Evolutionary conservation across 2,113 vertebrate genomes (phyloP).

Genomic region (Callionymus lyra): DNA sequence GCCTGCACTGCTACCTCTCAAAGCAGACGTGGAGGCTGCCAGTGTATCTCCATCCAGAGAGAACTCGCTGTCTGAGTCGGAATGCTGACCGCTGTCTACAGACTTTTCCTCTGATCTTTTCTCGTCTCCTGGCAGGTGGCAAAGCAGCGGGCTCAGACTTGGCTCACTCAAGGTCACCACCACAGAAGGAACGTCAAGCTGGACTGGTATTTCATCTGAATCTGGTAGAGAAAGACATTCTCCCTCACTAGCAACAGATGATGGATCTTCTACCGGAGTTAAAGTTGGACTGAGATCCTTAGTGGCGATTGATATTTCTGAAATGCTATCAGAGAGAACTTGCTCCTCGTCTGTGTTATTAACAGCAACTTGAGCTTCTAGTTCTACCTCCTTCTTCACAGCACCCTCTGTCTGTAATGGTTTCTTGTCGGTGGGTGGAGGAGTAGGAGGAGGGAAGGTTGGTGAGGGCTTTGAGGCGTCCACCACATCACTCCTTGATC

Average conservation of each 20-base stretch:
- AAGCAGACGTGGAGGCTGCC: conserved; percentile 27
- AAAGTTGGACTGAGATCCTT: too few relatives aligned
- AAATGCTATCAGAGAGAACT: conserved; percentile 22
- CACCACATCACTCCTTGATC: conserved; percentile 3
- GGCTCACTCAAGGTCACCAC: conserved; percentile 19
- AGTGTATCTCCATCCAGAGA: conserved; percentile 47
- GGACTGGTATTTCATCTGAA: conserved; percentile 13
- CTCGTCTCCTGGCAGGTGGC: conserved; percentile 12
- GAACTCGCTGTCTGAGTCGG: conserved; percentile 42
- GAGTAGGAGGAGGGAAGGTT: conserved; percentile 32
- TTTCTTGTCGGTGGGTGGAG: conserved; percentile 57
- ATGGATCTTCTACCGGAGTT: neutral
- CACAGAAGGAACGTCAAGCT: conserved; percentile 3
- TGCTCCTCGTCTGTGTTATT: too few relatives aligned
- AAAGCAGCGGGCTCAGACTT: conserved; percentile 22
- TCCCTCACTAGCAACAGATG: neutral
- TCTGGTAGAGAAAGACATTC: neutral
- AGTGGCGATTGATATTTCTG: conserved; percentile 20
- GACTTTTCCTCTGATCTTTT: conserved; percentile 55
- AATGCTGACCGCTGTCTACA: conserved; percentile 63
- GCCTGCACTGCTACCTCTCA: conserved; percentile 33
- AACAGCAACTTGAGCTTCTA: neutral
- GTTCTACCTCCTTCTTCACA: conserved; percentile 14
- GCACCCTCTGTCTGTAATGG: conserved; percentile 18
- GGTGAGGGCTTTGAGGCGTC: conserved; percentile 14